Base-by-base conservation (phyloP, 2,113 vertebrate genomes). In the Vidua chalybeata region DNA sequence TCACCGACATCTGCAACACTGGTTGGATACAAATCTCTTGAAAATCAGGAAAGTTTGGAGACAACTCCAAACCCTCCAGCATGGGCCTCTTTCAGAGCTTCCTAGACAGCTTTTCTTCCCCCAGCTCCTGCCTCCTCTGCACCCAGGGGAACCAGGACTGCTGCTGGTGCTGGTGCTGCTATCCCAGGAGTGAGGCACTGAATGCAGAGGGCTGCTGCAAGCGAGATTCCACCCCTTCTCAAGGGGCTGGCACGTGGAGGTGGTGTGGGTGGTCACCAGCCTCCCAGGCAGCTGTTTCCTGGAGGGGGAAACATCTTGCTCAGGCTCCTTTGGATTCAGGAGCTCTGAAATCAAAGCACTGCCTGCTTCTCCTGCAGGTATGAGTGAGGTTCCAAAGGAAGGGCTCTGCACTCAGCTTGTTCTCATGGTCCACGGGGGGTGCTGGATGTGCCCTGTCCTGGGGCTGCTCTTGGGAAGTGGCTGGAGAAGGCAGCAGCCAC, bases 371-470 rank as follows among this genome's bases (percentile, higher is more conserved):
- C n/a, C 68, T 93, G 67, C 41, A 76, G 90, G 54, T 19, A 4
- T 43, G 59, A 81, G 45, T 4, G 55, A 13, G 18, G 37, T 22
- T 76, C 43, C 49, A 74, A 11, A 48, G 84, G 39, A 35, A 67
- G 64, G 31, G 37, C 41, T 86, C 45, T 48, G 21, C 2, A 0
- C 45, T 61, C 33, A 51, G 15, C 9, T 46, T 27, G 33, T 18
- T 56, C 56, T 33, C 13, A 0, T 7, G 16, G 39, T 37, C 48
- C 35, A 5, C 1, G 10, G 37, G 11, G 0, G 2, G 6, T 76
- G 27, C 24, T 71, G 75, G 69, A 13, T 23, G 63, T 63, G 39
- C 43, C 3, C 0, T 58, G 64, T 48, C 14, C 79, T 48, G 35
- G 18, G 56, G 51, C 56, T 83, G 66, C 76, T 51, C 39, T 24